Evolutionary conservation across 2,888 invertebrate genomes (phyloP).

Genomic region (Cataglyphis rosenhaueri): DNA sequence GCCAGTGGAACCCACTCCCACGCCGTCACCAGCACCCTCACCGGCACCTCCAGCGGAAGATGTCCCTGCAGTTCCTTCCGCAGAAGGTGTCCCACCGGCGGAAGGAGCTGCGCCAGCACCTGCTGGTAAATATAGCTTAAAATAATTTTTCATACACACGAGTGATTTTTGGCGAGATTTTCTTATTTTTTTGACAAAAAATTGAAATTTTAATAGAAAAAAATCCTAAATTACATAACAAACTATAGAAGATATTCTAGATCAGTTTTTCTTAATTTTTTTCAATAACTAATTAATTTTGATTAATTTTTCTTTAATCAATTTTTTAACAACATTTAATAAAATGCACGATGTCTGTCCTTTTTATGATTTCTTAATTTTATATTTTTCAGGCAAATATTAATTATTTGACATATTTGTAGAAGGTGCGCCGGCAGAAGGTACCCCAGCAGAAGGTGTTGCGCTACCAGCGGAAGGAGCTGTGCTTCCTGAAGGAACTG

Average conservation of each 20-base stretch:
- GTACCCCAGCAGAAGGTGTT: slow-evolving; percentile 74
- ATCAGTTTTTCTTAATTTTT: background rate
- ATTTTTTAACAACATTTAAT: background rate
- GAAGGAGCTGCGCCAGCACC: slow-evolving; percentile 80
- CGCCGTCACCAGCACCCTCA: slow-evolving; percentile 59
- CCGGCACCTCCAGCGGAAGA: slow-evolving; percentile 69
- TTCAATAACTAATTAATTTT: background rate
- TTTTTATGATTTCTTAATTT: background rate
- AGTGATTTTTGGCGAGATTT: background rate
- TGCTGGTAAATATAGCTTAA: slow-evolving; percentile 49
- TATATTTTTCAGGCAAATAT: background rate
- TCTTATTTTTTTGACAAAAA: background rate
- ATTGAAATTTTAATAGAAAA: background rate
- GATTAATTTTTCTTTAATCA: background rate
- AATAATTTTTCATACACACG: background rate
- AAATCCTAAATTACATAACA: background rate
- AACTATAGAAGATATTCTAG: background rate
- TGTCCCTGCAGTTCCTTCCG: slow-evolving; percentile 65
- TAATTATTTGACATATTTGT: slow-evolving; percentile 30
- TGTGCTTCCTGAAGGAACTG: slow-evolving; percentile 72
- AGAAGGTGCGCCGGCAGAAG: slow-evolving; percentile 66
- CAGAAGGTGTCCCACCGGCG: slow-evolving; percentile 79
- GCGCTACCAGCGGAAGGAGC: slow-evolving; percentile 82
- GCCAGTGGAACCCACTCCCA: slow-evolving; percentile 70
- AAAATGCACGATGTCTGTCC: background rate